Percentiles rank a stretch among this genome's conserved stretches.
These are phyloP conservation scores for Erebia palarica DNA, from an alignment of 2,888 invertebrate genomes.

Conservation along the genomic window DNA sequence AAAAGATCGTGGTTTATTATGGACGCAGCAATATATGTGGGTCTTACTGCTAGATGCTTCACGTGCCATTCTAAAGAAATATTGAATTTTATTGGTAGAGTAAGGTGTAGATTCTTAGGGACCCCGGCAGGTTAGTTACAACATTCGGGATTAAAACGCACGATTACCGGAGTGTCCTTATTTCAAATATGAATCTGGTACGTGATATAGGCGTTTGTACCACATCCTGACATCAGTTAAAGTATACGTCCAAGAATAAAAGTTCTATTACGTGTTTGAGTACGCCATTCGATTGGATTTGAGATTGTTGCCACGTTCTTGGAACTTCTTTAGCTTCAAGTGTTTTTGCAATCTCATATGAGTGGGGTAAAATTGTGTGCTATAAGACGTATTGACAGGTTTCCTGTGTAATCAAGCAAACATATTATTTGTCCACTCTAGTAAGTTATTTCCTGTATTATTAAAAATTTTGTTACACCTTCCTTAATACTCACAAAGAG, in stretches of 20 bases:
- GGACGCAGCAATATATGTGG: too few relatives aligned
- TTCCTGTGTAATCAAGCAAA: neutral
- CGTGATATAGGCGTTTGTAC: neutral
- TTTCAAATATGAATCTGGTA: neutral
- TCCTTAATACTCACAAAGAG: too few relatives aligned
- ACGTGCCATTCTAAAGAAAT: too few relatives aligned
- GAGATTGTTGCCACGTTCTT: slow-evolving; percentile 10
- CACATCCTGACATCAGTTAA: neutral
- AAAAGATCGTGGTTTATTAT: too few relatives aligned
- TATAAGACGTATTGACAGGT: slow-evolving; percentile 29
- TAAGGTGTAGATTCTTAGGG: too few relatives aligned
- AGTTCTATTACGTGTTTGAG: slow-evolving; percentile 15
- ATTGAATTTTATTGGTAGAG: too few relatives aligned
- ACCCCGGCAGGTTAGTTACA: too few relatives aligned
- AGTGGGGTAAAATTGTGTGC: neutral
- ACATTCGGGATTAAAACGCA: neutral
- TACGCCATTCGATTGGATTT: slow-evolving; percentile 11
- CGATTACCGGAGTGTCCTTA: neutral
- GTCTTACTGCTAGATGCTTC: too few relatives aligned
- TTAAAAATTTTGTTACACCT: neutral
- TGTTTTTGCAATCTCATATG: slow-evolving; percentile 14
- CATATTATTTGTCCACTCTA: neutral
- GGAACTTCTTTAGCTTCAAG: slow-evolving; percentile 13
- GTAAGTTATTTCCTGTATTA: neutral
- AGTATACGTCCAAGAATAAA: neutral